Conservation (phyloP, 2,888 invertebrate genomes). For the Thalpophila matura region DNA sequence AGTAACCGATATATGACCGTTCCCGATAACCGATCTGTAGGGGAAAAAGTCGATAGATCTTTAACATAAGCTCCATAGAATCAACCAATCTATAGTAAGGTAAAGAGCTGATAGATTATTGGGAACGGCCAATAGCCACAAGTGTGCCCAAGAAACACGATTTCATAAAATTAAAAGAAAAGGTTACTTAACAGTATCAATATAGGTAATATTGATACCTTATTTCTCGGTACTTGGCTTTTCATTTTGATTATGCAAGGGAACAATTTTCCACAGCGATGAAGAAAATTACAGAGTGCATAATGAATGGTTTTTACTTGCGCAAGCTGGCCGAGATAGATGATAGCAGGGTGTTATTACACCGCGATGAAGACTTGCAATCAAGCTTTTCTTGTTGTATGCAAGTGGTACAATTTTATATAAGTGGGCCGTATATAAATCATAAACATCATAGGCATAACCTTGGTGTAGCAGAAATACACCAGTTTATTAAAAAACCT, state of each 20-base stretch:
- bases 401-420: constrained; percentile 19
- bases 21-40: too few species aligned
- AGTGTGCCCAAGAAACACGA: too few species aligned
- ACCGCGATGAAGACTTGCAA: constrained; percentile 31
- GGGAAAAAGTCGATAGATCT: too few species aligned
- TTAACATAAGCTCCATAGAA: too few species aligned
- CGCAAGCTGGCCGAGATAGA: constrained; percentile 39
- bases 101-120: too few species aligned
- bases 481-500: too few species aligned
- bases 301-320: constrained; percentile 53
- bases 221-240: background rate
- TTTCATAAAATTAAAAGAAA: too few species aligned
- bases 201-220: constrained; percentile 2
- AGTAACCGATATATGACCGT: too few species aligned
- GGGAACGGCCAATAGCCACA: too few species aligned
- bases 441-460: too few species aligned
- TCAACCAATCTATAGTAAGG: too few species aligned
- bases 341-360: constrained; percentile 44
- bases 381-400: constrained; percentile 34
- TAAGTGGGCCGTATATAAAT: background rate
- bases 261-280: constrained; percentile 31
- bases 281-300: constrained; percentile 40
- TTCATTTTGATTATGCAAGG: constrained; percentile 20
- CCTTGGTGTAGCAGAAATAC: too few species aligned
- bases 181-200: background rate